Conservation (phyloP, 2,113 vertebrate genomes). For the Marmota monax region DNA sequence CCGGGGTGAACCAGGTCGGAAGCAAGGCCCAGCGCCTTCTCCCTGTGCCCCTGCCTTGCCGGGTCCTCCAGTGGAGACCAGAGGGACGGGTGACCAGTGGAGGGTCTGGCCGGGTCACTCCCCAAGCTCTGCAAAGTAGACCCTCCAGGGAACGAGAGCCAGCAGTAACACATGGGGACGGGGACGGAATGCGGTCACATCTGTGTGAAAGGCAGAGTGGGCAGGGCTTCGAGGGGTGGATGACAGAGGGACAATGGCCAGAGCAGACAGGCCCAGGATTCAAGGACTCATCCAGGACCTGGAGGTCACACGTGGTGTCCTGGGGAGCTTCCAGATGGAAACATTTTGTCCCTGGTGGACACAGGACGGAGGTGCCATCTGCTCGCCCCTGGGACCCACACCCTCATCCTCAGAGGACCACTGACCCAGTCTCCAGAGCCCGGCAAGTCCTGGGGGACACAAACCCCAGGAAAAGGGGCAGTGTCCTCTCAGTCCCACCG, state of each 20-base stretch:
- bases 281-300: not conserved
- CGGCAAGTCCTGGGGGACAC: not conserved
- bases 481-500: no score
- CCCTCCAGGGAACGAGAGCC: not conserved
- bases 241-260: fast-evolving
- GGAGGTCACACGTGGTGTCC: not conserved
- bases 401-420: not conserved
- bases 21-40: fast-evolving
- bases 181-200: not conserved
- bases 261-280: not conserved
- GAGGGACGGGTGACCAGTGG: not conserved
- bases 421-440: not conserved
- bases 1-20: not conserved
- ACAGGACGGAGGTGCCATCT: slow-evolving; percentile 53
- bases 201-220: not conserved
- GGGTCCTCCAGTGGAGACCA: not conserved
- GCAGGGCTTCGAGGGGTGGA: not conserved
- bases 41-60: not conserved
- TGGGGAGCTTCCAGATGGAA: not conserved
- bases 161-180: not conserved
- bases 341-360: not conserved
- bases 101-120: fast-evolving
- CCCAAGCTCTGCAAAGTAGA: not conserved
- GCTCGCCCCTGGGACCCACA: not conserved
- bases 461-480: not conserved